Base-by-base conservation (phyloP, 2,113 vertebrate genomes). In the Anarhynchus alexandrinus region DNA sequence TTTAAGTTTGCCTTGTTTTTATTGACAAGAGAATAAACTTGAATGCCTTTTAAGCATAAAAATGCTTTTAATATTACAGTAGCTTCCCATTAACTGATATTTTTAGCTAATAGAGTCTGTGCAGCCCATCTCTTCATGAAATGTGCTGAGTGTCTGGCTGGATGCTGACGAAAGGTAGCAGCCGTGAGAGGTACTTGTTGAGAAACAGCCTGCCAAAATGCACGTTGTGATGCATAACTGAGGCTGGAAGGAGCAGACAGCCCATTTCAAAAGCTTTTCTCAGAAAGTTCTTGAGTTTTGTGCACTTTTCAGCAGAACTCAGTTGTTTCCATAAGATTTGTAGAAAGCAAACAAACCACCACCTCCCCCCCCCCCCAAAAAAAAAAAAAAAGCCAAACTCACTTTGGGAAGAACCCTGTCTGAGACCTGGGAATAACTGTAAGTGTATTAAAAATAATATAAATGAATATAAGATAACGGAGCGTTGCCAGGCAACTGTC, bases 21-120 rank as follows among this genome's bases (percentile, higher is more conserved):
- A 79, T 49, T 91, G 81, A 78, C 83, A 69, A 54, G 88, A 61
- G 83, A 96, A 88, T 86, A 92, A 88, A 81, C 43, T 67, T 11
- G 16, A 74, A 45, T 86, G 49, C n/a, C 57, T 87, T 92, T 91
- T 26, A 90, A 77, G 93, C 66, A 72, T 73, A 92, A 91, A 94
- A 86, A 88, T 88, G 17, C 29, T 79, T 92, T 94, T 83, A 90
- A 70, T 90, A 43, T 90, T 94, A 34, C 62, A 62, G 54, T 51
- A 90, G 52, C 78, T 87, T 93, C 51, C 71, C 70, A 67, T 88
- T 82, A 82, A 67, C 29, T 90, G 78, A 1, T 95, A 80, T 80
- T 94, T 95, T 96, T 91, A 96, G 81, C 77, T 82, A 85, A 26
- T 16, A 45, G 45, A 67, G 34, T 87, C 61, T 55, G 34, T 74